These are phyloP conservation scores for Spongia lamella DNA, from an alignment of 37 sponge, comb jelly and placozoan species.

Conservation along the genomic window DNA sequence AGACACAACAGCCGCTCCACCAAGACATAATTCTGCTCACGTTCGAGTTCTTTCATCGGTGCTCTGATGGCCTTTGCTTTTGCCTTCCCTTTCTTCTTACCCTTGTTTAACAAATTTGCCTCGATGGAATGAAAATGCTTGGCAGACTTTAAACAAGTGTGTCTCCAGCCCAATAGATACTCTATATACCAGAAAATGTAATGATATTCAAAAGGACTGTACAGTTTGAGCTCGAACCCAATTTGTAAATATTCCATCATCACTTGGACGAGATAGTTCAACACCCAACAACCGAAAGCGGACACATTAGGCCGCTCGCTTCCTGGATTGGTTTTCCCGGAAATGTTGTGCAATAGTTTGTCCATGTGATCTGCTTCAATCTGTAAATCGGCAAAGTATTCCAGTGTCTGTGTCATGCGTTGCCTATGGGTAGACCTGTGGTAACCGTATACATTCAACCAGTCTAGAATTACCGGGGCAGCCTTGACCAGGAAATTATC, in stretches of 20 bases:
- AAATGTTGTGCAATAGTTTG: constrained; percentile 45
- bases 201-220: constrained; percentile 85
- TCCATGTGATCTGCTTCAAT: constrained; percentile 73
- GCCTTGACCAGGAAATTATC: constrained; percentile 47
- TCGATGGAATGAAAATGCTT: constrained; percentile 39
- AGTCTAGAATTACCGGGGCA: constrained; percentile 28
- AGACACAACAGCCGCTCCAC: constrained; percentile 58
- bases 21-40: constrained; percentile 37
- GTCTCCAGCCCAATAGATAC: constrained; percentile 83
- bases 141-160: constrained; percentile 64
- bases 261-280: constrained; percentile 63
- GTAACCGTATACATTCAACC: constrained; percentile 68
- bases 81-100: constrained; percentile 59
- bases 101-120: neutral
- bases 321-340: constrained; percentile 45
- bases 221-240: constrained; percentile 89
- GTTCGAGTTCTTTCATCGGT: constrained; percentile 61
- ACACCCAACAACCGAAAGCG: constrained; percentile 71
- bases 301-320: constrained; percentile 55
- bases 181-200: constrained; percentile 96
- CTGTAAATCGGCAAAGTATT: constrained; percentile 59
- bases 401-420: constrained; percentile 51
- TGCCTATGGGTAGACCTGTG: constrained; percentile 72
- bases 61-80: constrained; percentile 63
- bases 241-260: constrained; percentile 86